Conservation (phyloP, 2,797 vertebrate species). For the Geotrypetes seraphini region DNA sequence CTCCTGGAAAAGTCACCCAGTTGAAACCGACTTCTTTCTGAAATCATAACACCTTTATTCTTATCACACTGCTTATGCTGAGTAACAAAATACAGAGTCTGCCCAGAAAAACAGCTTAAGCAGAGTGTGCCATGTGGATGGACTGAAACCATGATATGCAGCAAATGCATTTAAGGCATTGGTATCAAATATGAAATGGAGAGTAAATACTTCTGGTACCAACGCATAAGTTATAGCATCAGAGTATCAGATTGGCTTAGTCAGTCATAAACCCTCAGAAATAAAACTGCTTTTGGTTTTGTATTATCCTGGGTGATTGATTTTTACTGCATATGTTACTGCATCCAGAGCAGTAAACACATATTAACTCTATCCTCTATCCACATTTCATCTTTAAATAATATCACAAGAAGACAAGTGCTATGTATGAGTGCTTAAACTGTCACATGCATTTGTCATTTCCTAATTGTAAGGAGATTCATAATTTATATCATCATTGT, state of each 20-base stretch:
- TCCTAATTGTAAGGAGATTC: not conserved
- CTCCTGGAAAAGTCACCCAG: too few relatives aligned
- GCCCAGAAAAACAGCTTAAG: constrained; percentile 4
- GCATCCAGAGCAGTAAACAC: constrained; percentile 20
- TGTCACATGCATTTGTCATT: too few relatives aligned
- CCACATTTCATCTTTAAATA: constrained; percentile 6
- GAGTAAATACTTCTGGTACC: constrained; percentile 28
- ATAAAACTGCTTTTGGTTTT: not conserved
- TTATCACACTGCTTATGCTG: too few relatives aligned
- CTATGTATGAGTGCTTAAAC: not conserved
- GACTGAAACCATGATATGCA: constrained; percentile 18
- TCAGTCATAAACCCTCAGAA: constrained; percentile 20
- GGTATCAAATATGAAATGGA: constrained; percentile 28
- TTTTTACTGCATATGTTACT: constrained; percentile 23
- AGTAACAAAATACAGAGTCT: too few relatives aligned
- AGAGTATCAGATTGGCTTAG: constrained; percentile 14
- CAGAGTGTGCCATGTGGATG: constrained; percentile 3
- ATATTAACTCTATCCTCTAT: not conserved
- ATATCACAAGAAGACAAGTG: constrained; percentile 2
- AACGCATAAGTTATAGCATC: constrained; percentile 16
- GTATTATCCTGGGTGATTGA: constrained; percentile 24
- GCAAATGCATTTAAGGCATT: constrained; percentile 27
- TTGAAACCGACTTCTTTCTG: too few relatives aligned
- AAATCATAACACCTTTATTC: too few relatives aligned
- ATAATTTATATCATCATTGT: too few relatives aligned